Base-by-base conservation (phyloP, 1,140 invertebrate species). In the Pseudomyrmex pallidus region DNA sequence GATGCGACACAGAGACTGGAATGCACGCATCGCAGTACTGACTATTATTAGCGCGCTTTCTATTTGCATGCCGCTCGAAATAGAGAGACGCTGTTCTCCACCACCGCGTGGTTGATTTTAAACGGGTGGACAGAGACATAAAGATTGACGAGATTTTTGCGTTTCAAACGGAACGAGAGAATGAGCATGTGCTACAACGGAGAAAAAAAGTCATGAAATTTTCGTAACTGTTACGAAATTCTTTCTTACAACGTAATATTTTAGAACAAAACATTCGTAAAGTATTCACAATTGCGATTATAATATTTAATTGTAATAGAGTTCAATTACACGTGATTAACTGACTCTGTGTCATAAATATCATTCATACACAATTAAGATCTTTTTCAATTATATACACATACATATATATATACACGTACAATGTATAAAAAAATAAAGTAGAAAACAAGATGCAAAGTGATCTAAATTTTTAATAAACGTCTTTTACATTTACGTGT, bases 31-130 rank as follows among this genome's bases (percentile, higher is more conserved):
- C 73, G 62, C 35, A 35, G 83, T 85, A 89, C 77, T 88, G 74
- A 83, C 86, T 91, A 92, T 91, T 91, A 92, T 91, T 91, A 91
- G 86, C 89, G 59, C 86, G 87, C 87, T 90, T 91, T 91, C 85
- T 90, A 91, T 90, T 92, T 91, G 87, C 87, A 89, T 56, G 35
- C 1, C 48, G 78, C 70, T 62, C 48, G 35, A 73, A 74, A 82
- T 73, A 82, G 70, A 74, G 59, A 52, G 46, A 61, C 13, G 59
- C 17, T 20, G 48, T 64, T 76, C 52, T 67, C 15, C 25, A 46
- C 5, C 48, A 56, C 5, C 48, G 78, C 25, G 25, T 48, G 68
- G 57, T 61, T 72, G 35, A 62, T 77, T 66, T 74, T 57, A 20
- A 35, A 22, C 73, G 73, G 62, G 44, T 50, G 63, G 50, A 48